Evolutionary conservation across 2,888 invertebrate genomes (phyloP).

Genomic region (Biston stratarius): DNA sequence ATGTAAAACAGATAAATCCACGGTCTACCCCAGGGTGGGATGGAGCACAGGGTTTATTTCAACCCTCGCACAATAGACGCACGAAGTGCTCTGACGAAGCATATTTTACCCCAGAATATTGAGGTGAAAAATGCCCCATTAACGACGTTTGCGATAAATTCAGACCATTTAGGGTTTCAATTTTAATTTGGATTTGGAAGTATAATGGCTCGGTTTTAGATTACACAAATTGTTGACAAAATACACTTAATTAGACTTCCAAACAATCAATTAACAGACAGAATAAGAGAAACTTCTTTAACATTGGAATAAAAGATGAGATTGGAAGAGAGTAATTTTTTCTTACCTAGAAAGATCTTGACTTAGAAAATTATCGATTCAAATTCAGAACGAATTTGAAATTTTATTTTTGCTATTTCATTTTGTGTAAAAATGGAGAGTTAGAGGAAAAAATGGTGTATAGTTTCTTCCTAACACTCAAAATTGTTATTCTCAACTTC

Average conservation of each 20-base stretch:
- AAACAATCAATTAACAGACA: no score
- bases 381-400: no score
- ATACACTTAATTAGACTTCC: neutral
- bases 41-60: slow-evolving; percentile 14
- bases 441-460: no score
- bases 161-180: slow-evolving; percentile 10
- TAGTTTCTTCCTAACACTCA: no score
- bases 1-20: slow-evolving; percentile 14
- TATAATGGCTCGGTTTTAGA: slow-evolving; percentile 5
- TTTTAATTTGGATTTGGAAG: slow-evolving; percentile 11
- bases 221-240: neutral
- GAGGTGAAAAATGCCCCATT: slow-evolving; percentile 15
- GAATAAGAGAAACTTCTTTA: no score
- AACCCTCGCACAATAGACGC: slow-evolving; percentile 6
- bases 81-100: slow-evolving; percentile 41
- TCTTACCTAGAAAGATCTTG: no score
- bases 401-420: no score
- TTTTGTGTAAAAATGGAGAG: no score
- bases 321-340: no score
- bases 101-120: slow-evolving; percentile 41
- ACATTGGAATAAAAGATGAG: no score
- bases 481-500: no score
- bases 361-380: no score
- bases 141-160: slow-evolving; percentile 20
- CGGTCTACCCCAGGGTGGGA: neutral